A percentile compares a stretch with the other conserved stretches of the same genome.
phyloP scores from a whole-genome alignment of 2,888 invertebrate species.

The Copidosoma aretas region DNA sequence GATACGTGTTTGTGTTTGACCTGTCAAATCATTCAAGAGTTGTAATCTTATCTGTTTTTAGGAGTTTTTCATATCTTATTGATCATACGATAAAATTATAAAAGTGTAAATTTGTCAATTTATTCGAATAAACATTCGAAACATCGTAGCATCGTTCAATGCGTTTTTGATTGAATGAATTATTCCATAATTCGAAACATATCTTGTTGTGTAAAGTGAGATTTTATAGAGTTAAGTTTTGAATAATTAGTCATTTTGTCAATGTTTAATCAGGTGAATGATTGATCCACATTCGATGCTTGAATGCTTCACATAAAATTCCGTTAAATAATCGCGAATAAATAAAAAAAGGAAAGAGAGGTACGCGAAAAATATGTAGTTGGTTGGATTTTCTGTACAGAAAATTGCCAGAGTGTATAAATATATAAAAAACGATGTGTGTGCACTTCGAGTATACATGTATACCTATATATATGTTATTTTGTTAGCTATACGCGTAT shows the following conservation, averaged over 20 bases:
- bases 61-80: not conserved
- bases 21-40: not conserved
- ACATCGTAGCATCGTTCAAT: not conserved
- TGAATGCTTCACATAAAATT: constrained; percentile 26
- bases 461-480: constrained; percentile 32
- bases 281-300: constrained; percentile 15
- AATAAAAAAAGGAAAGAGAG: constrained; percentile 5
- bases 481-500: constrained; percentile 36
- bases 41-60: not conserved
- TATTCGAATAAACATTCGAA: not conserved
- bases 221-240: not conserved
- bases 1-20: too few species aligned
- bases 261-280: not conserved
- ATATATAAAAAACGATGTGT: constrained; percentile 22
- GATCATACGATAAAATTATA: not conserved
- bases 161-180: not conserved
- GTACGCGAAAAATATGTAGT: constrained; percentile 1
- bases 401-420: constrained; percentile 21
- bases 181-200: not conserved
- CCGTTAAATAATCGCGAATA: not conserved
- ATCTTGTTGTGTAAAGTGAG: not conserved
- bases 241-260: not conserved
- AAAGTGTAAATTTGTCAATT: not conserved
- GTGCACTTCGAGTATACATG: constrained; percentile 22
- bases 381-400: constrained; percentile 5